Evolutionary conservation across 2,113 vertebrate species (phyloP), one percentile per base, ranked within the genome.

Genomic region (Pachyramphus minor): DNA sequence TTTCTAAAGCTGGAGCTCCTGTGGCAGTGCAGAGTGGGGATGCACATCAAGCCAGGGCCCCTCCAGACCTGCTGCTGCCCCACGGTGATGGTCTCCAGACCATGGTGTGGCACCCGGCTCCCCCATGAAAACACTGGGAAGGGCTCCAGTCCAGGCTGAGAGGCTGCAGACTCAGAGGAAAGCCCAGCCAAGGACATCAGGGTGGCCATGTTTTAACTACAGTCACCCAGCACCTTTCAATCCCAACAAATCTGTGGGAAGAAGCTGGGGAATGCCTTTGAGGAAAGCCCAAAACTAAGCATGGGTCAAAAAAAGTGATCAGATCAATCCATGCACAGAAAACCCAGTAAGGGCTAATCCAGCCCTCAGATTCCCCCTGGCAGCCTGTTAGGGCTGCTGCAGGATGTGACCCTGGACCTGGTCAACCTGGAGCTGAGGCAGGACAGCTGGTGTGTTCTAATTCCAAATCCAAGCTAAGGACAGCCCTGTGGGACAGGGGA

Each of bases 91-190:
- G 12, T 63, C 2, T 11, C 49, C 45, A 80, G 72, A n/a, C 11
- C 1, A 0, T 21, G 52, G 18, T 2, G 4, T 42, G 71, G 60
- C 39, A 47, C 23, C 44, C 16, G 19, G 33, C 0, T 1, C 10
- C 33, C 30, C 23, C 8, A 28, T 1, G 2, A 14, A 82, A 62
- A 47, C 42, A 23, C 53, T 44, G 3, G 2, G 47, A 71, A 87
- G 52, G 52, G 42, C 41, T 88, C 44, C 3, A 8, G 62, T 42
- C 16, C n/a, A 21, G 56, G 67, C 69, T 74, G 52, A 49, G 83
- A 63, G 35, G 35, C 58, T 52, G 72, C 24, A 35, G 52, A 66
- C 77, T 59, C 2, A 0, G 24, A 63, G 39, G 27, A 78, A 41
- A 91, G 53, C 62, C 30, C 50, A 49, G 80, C 7, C 68, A 21